A percentile compares a stretch with the other conserved stretches of the same genome.
Evolutionary conservation across 2,888 invertebrate species (phyloP).

Genomic region (Chymomyza fuscimana): DNA sequence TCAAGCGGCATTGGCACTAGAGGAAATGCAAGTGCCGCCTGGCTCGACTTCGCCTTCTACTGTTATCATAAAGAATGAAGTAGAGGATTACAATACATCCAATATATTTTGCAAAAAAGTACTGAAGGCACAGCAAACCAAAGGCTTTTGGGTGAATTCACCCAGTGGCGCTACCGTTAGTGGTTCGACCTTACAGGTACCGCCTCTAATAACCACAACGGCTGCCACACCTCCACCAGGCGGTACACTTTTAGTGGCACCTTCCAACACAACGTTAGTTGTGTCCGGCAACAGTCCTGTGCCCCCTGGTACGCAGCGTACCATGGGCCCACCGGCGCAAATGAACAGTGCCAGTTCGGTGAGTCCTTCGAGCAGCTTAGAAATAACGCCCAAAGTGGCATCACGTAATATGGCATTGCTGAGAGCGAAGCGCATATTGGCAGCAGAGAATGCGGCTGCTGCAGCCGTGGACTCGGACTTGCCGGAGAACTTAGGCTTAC

Average conservation of each 20-base stretch:
- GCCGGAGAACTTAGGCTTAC: constrained; percentile 81
- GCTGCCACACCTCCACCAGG: constrained; percentile 64
- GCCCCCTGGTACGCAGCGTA: constrained; percentile 72
- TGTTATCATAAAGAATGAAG: constrained; percentile 75
- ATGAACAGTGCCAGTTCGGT: constrained; percentile 58
- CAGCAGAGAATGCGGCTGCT: constrained; percentile 62
- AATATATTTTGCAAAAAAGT: constrained; percentile 80
- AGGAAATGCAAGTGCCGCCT: constrained; percentile 35
- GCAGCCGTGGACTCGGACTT: constrained; percentile 58
- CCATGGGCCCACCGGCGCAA: constrained; percentile 80
- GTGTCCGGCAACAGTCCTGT: constrained; percentile 33
- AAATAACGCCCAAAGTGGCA: constrained; percentile 78
- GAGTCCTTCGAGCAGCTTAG: constrained; percentile 69
- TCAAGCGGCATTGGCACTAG: constrained; percentile 33
- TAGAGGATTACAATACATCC: constrained; percentile 76
- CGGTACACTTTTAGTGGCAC: background rate
- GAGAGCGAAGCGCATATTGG: constrained; percentile 79
- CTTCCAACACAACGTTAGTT: constrained; percentile 26
- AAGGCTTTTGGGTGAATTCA: constrained; percentile 77
- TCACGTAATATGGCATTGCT: constrained; percentile 81
- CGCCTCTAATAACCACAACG: constrained; percentile 72
- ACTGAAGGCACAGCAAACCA: constrained; percentile 79
- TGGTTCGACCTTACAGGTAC: constrained; percentile 47
- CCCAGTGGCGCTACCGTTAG: constrained; percentile 58
- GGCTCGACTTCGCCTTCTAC: constrained; percentile 49